Evolutionary conservation across 2,797 vertebrate species (phyloP).

Genomic region (Pelobates cultripes): DNA sequence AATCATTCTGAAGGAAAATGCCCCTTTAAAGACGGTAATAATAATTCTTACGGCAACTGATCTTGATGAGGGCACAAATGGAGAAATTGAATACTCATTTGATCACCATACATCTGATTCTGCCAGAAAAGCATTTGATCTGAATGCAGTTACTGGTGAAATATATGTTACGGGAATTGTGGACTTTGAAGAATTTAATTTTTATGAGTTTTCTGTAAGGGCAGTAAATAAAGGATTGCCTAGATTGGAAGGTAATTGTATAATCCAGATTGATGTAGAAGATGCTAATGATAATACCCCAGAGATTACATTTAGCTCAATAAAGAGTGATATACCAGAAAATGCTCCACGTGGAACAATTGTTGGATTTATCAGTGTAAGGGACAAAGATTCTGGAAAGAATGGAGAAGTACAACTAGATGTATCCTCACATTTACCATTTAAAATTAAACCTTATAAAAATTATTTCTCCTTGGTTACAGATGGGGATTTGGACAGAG

Average conservation of each 20-base stretch:
- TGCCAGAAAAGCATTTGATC: constrained; percentile 15
- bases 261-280: constrained; percentile 86
- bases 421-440: constrained; percentile 83
- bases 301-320: constrained; percentile 84
- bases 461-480: constrained; percentile 89
- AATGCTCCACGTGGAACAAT: constrained; percentile 81
- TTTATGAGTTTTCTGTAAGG: constrained; percentile 28
- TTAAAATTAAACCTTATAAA: constrained; percentile 81
- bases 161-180: neutral
- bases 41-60: constrained; percentile 28
- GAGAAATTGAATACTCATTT: constrained; percentile 13
- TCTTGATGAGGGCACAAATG: constrained; percentile 20
- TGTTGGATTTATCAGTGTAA: constrained; percentile 85
- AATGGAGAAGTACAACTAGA: constrained; percentile 84
- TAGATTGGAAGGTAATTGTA: constrained; percentile 89
- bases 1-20: constrained; percentile 61
- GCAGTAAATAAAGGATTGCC: constrained; percentile 30
- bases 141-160: constrained; percentile 19
- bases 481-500: constrained; percentile 81
- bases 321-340: constrained; percentile 84
- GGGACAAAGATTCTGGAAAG: constrained; percentile 84
- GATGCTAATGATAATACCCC: constrained; percentile 92
- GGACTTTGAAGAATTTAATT: constrained; percentile 10
- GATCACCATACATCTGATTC: constrained; percentile 17
- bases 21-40: neutral